These are phyloP conservation scores for Amblyraja radiata DNA, from an alignment of 2,797 vertebrate species.

Conservation along the genomic window DNA sequence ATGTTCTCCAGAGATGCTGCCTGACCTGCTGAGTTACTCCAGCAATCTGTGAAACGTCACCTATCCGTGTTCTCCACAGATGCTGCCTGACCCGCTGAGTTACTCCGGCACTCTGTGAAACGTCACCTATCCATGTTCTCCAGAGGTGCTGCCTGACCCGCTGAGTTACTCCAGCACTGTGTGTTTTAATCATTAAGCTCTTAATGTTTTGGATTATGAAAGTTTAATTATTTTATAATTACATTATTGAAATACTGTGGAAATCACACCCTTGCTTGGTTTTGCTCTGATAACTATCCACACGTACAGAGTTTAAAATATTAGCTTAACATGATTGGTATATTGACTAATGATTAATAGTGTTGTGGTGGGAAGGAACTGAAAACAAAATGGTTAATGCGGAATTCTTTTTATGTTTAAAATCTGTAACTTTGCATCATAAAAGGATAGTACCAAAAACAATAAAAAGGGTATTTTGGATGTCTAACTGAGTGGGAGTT, in stretches of 20 bases:
- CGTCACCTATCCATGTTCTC: too few species aligned
- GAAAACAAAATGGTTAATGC: background rate
- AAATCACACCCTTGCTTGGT: background rate
- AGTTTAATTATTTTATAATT: background rate
- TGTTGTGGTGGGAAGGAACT: background rate
- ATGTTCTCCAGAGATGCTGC: too few species aligned
- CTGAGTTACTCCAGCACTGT: too few species aligned
- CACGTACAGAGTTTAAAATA: background rate
- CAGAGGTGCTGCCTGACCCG: too few species aligned
- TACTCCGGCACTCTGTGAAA: too few species aligned
- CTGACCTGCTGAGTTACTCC: too few species aligned
- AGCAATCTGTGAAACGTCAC: too few species aligned
- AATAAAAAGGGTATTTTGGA: slow-evolving; percentile 39
- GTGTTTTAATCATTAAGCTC: background rate
- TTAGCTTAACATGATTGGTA: background rate
- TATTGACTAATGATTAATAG: background rate
- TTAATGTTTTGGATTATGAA: background rate
- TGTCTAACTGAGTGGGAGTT: slow-evolving; percentile 38
- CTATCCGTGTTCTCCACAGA: too few species aligned
- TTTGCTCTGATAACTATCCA: background rate
- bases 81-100: too few species aligned
- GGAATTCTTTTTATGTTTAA: background rate
- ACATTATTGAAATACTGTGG: background rate
- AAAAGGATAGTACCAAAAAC: slow-evolving; percentile 47
- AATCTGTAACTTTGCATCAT: slow-evolving; percentile 42